Base-by-base conservation (phyloP, 2,113 vertebrate species). In the Dromiciops gliroides region DNA sequence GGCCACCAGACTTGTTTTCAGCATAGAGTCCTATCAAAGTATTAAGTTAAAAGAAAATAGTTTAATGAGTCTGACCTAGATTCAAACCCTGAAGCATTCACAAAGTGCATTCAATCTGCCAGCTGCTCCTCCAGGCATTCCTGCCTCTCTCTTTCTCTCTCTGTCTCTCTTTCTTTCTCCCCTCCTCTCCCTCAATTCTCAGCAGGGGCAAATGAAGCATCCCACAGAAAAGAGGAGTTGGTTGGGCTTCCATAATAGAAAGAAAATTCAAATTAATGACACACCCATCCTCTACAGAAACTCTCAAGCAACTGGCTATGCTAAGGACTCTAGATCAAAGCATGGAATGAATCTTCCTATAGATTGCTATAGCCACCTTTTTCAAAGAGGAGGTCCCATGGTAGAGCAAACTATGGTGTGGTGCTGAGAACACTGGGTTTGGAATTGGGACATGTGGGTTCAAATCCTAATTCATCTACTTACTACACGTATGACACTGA, bases 31-130 rank as follows among this genome's bases (percentile, higher is more conserved):
- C 24, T 48, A 90, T 48, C 47, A 50, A 90, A 90, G 89, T 49
- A 50, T 90, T 1, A 16, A 25, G 92, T 92, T 60, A 89, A 89
- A 89, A 94, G 90, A 19, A 91, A 89, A 89, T 52, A 16, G 12
- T 89, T 92, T 50, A 11, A 28, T 88, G 50, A 19, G 51, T 53
- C 48, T 93, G 94, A 95, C 95, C 95, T 92, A 52, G 83, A 88
- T 92, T 96, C 48, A 50, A 89, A 25, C 14, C 0, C 8, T 11
- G 75, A 75, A 44, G 2, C 7, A 0, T 26, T 23, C 22, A 53
- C 50, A 37, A 10, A 22, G 23, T 0, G 7, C n/a, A 1, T 5
- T 50, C 24, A 44, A 25, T 47, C 22, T 26, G 92, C 96, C 88
- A 31, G 92, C 95, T 51, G 48, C 16, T 50, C 26, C 91, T 50